Base-by-base conservation (phyloP, 1,140 invertebrate species). In the Hirudo medicinalis region DNA sequence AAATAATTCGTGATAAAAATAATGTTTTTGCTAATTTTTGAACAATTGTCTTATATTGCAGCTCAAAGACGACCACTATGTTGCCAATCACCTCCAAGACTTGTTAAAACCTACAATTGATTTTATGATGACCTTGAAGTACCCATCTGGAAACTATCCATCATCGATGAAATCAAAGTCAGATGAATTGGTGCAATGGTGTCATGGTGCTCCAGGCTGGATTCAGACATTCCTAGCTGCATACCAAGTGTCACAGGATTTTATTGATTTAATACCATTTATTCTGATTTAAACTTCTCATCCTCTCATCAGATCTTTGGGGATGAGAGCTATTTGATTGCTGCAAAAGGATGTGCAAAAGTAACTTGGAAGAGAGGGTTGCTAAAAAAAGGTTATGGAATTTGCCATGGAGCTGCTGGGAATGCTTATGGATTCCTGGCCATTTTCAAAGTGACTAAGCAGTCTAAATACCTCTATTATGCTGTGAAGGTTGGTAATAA, bases 181-280 rank as follows among this genome's bases (percentile, higher is more conserved):
- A 49, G 91, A 95, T 78, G 87, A 86, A 80, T 84, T 95, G 57
- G 87, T 96, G 2, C 93, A 96, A 75, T 97, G 93, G 93, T 96
- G 93, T 84, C 92, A 96, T 80, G 94, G 94, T 20, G 90, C 92
- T 27, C 90, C 93, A 63, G 92, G 92, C 22, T 89, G 91, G 82
- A 84, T 91, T 20, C 86, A 89, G 77, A 82, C 92, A 71, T 89
- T 90, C 76, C 80, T 85, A 71, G 79, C 87, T 76, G 91, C 92
- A 54, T 87, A 89, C 79, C 82, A 91, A 84, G 66, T 20, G 27
- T 25, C 55, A 15, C 17, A 27, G 53, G 43, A 40, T 15, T 53
- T 70, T 49, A 70, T 70, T 25, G 20, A n/a, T 15, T 20, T 11
- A 19, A 54, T 70, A 43, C 15, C n/a, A 36, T 1, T 68, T 11